Base-by-base conservation (phyloP, 2,797 vertebrate genomes). In the Coluber constrictor region DNA sequence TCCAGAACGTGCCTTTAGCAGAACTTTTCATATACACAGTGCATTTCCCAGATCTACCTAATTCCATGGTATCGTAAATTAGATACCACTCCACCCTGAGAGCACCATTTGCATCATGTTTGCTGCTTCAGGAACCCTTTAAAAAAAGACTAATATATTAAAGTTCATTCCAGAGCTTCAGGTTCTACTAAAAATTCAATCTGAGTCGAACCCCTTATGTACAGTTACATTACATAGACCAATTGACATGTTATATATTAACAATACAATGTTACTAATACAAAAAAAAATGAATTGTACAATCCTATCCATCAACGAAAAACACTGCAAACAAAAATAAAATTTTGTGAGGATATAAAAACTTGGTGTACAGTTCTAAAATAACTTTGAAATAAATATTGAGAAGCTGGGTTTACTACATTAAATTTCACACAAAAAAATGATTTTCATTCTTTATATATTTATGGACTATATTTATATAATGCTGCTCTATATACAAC, bases 41-140 rank as follows among this genome's bases (percentile, higher is more conserved):
- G 51, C 16, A 89, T 51, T 54, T 93, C 57, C 32, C 47, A 86
- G 47, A 89, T 83, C 90, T 79, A 90, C 88, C 90, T 57, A 89
- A 83, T 83, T 88, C 43, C 87, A 20, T 86, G 57, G 61, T 60
- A 25, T 61, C 29, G 59, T 59, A 91, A 91, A 79, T 56, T 66
- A 59, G 54, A 51, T 27, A 32, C 8, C 18, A 51, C 13, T 27
- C 29, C 27, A 57, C 12, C 29, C 55, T 23, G 20, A 54, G 63
- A 51, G 63, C 56, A 74, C 29, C 83, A 66, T 87, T 86, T 90
- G 43, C 29, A 16, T 87, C 90, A 89, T 47, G 66, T 88, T 91
- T 88, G n/a, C 90, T 61, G 23, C 92, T 87, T 74, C 37, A 79
- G 59, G 47, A 54, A 87, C 54, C 55, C 55, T 61, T 56, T 8